Conservation (phyloP, 1,140 invertebrate genomes). For the Psilanteris sp. region DNA sequence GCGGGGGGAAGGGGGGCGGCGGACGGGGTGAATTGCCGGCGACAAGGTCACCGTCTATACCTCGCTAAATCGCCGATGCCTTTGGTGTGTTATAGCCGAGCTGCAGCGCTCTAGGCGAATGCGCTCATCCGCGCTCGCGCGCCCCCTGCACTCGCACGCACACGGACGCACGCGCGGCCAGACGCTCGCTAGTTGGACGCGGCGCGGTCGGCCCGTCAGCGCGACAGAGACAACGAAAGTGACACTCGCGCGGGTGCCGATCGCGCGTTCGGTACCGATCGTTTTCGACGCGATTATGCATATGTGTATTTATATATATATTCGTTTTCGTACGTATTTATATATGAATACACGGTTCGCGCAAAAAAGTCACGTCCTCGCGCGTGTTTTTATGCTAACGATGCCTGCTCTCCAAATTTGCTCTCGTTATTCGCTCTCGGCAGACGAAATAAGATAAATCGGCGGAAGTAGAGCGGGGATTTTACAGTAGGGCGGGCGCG, state of each 20-base stretch:
- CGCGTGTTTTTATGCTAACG: slow-evolving; percentile 54
- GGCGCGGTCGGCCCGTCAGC: slow-evolving; percentile 41
- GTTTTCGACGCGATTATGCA: too few species aligned
- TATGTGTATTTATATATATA: too few species aligned
- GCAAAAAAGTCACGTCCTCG: slow-evolving; percentile 20
- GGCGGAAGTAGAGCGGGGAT: slow-evolving; percentile 62
- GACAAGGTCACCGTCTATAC: slow-evolving; percentile 80
- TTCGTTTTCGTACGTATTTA: too few species aligned
- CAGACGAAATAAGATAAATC: slow-evolving; percentile 63
- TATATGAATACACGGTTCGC: too few species aligned
- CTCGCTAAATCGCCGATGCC: slow-evolving; percentile 65
- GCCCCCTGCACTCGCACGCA: not conserved
- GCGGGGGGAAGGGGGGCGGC: slow-evolving; percentile 69
- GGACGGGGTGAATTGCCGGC: slow-evolving; percentile 80
- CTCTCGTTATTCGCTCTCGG: slow-evolving; percentile 62
- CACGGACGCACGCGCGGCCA: not conserved
- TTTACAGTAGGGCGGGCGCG: slow-evolving; percentile 59
- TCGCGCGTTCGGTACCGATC: too few species aligned
- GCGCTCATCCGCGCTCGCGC: slow-evolving; percentile 43
- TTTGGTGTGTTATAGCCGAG: slow-evolving; percentile 59
- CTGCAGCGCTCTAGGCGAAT: slow-evolving; percentile 65
- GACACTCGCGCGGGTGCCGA: slow-evolving; percentile 72
- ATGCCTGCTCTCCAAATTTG: slow-evolving; percentile 53
- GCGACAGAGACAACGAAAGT: slow-evolving; percentile 74
- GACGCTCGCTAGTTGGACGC: not conserved